Base-by-base conservation (phyloP, 2,797 vertebrate genomes). In the Gobionotothen gibberifrons region DNA sequence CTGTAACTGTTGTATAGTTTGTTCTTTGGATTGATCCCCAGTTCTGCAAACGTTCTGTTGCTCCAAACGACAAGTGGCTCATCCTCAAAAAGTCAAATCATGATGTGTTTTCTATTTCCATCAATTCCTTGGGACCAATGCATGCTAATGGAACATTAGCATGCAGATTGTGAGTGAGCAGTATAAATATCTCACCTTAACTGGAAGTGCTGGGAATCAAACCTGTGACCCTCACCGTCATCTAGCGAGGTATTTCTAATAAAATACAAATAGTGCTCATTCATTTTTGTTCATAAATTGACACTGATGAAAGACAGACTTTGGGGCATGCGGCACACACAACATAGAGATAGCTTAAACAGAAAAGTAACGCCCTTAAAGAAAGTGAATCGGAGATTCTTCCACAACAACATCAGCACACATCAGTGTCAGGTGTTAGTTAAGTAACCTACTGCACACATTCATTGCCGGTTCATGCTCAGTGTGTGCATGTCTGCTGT, bases 181-280 rank as follows among this genome's bases (percentile, higher is more conserved):
- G 1, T 11, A 22, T n/a, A 16, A 58, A 69, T 26, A 39, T 70
- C 93, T 95, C 93, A 95, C 94, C 94, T 94, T 85, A 95, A 87
- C 86, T 95, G 93, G 90, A 95, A 94, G 87, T 93, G 93, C 90
- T 94, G 93, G 76, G 92, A 92, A 83, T 94, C 94, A 91, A 94
- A 95, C 90, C 91, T 94, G 93, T 93, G 93, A 90, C 87, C 87
- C 63, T 95, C 94, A 65, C 90, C 90, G 22, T 95, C 94, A 76
- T 95, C 94, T 83, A 95, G 85, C 5, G 93, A 94, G 71, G 93
- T 74, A 85, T 95, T 95, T 94, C 94, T 95, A 83, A 80, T 78
- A 65, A 81, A 85, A 90, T 60, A 82, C 81, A 76, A 88, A 47
- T 12, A 32, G 10, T 51, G 10, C 51, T 42, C 0, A 26, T 22